These are phyloP conservation scores for Upupa epops DNA, from an alignment of 2,113 vertebrate genomes.

Conservation along the genomic window DNA sequence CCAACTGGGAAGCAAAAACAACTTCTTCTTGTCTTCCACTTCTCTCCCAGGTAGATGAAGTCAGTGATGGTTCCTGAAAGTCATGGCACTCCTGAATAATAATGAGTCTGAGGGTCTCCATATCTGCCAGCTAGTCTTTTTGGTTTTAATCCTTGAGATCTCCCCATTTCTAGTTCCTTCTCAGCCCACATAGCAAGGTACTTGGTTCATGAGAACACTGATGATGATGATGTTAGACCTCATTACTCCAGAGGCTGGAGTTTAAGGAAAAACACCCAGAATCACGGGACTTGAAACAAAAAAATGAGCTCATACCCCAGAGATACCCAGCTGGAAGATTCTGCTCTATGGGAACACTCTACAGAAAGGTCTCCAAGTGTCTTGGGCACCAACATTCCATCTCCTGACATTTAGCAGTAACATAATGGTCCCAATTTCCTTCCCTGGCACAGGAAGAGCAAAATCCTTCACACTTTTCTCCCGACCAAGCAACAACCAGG, in stretches of 20 bases:
- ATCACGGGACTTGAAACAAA: neutral
- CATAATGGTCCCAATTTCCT: neutral
- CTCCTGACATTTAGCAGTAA: neutral
- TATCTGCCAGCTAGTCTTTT: neutral
- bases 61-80: neutral
- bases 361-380: neutral
- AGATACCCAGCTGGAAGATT: constrained; percentile 19
- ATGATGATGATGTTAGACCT: neutral
- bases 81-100: neutral
- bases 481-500: constrained; percentile 10
- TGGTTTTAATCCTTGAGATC: neutral
- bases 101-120: rapidly evolving
- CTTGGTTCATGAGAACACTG: neutral
- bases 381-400: neutral
- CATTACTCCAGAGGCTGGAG: neutral
- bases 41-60: neutral
- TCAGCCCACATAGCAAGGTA: neutral
- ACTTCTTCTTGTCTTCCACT: neutral
- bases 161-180: neutral
- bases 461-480: neutral
- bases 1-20: neutral
- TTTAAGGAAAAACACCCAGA: constrained; percentile 17
- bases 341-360: neutral
- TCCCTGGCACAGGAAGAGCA: neutral
- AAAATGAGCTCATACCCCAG: constrained; percentile 18